Base-by-base conservation (phyloP, 2,797 vertebrate genomes). In the Paguma larvata region DNA sequence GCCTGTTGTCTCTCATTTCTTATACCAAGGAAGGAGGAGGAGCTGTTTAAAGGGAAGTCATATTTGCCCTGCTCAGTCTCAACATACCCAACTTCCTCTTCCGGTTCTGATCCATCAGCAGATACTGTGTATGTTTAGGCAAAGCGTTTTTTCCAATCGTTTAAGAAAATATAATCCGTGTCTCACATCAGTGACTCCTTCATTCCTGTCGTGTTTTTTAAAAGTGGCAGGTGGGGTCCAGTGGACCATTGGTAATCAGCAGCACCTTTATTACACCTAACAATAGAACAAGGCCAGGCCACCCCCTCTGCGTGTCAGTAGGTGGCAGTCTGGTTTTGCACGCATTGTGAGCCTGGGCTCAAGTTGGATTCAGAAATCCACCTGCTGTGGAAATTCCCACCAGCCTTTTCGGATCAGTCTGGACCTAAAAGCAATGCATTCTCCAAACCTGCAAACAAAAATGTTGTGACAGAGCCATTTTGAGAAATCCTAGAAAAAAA, bases 301-400 rank as follows among this genome's bases (percentile, higher is more conserved):
- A 65, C 16, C 59, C 73, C 70, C 84, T 62, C 53, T 4, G 14
- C 1, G 3, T 83, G 96, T 93, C 97, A 95, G 94, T 85, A 97
- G 97, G 89, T 96, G 97, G 95, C 97, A 97, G 86, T 87, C 95
- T 96, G 97, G 79, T 93, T 98, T 96, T 87, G 80, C 48, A 84
- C 6, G 80, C 79, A 25, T 34, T 0, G 0, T 16, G 82, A 73
- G 79, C 72, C 78, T 62, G 27, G 62, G 67, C 59, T 87, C 85
- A 72, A 30, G 73, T 70, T 51, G 44, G n/a, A 94, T 46, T 72
- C 25, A 5, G 51, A 94, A 88, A 95, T 56, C 41, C 59, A 44
- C 0, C 4, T 30, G 73, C 41, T n/a, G 5, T 75, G 68, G 30
- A 85, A 87, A 91, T 80, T 51, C 80, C 53, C n/a, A 32, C 21